Base-by-base conservation (phyloP, 2,113 vertebrate species). In the Xenopus laevis region DNA sequence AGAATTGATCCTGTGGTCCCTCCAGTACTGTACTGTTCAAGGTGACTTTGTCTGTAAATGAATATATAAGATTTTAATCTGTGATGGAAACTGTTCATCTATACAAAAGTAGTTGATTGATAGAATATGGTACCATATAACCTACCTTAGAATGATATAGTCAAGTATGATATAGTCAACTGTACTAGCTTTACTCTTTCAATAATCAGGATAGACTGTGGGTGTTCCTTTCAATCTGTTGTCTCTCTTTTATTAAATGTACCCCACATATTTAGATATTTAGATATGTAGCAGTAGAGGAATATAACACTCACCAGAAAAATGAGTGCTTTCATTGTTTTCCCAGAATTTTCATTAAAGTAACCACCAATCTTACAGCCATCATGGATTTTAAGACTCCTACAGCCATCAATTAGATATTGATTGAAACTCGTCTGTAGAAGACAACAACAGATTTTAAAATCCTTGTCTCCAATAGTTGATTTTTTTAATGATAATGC, bases 251-350 rank as follows among this genome's bases (percentile, higher is more conserved):
- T 69, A 27, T 68, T 70, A 21, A 63, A n/a, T 69, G 57, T 64
- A 70, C 61, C 18, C 66, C 63, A 66, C 30, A 64, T 77, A 27
- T 64, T 77, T 55, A 76, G 59, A 61, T 50, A 68, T 68, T 68
- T 75, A 76, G 59, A 61, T 50, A 68, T 68, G 62, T 75, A 69
- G 74, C 63, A 69, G 45, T 45, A 63, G 30, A 70, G 50, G 47
- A 77, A 77, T 53, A 70, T 18, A 77, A 62, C 61, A 57, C 64
- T 58, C 67, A 77, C 55, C 57, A 77, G 65, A 64, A 67, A n/a
- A 70, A 77, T 57, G 66, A 77, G 12, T 47, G 23, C 62, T 65
- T 55, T 70, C 64, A 15, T 69, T 55, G 55, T 70, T 18, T 44
- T 70, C 44, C 59, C 69, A 77, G 52, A 57, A 57, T 70, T 60